Conservation (phyloP, 2,888 invertebrate species). For the Rhingia rostrata region DNA sequence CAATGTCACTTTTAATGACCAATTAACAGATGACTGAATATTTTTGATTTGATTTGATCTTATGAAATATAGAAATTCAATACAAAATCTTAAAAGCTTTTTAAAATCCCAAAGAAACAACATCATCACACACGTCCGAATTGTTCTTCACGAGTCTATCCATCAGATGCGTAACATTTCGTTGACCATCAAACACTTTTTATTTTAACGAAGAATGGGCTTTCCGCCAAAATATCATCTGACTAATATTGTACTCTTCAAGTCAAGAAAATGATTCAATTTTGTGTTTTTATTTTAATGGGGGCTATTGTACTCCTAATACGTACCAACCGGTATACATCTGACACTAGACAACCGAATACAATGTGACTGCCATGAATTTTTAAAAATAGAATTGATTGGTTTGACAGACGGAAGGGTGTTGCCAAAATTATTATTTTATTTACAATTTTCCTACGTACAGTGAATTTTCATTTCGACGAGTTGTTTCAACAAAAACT, state of each 20-base stretch:
- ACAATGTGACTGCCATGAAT: background rate
- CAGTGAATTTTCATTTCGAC: background rate
- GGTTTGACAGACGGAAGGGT: slow-evolving; percentile 18
- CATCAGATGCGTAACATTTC: too few relatives aligned
- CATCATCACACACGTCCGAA: too few relatives aligned
- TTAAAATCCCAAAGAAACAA: too few relatives aligned
- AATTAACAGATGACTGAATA: too few relatives aligned
- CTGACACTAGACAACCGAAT: background rate
- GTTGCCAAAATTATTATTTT: slow-evolving; percentile 21
- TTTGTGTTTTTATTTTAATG: background rate
- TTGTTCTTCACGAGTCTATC: too few relatives aligned
- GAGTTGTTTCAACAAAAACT: background rate
- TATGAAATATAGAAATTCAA: too few relatives aligned
- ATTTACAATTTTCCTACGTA: background rate
- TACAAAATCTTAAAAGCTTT: too few relatives aligned
- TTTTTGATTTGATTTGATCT: too few relatives aligned
- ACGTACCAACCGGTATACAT: background rate
- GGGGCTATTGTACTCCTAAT: background rate
- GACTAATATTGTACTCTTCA: too few relatives aligned
- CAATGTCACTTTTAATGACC: too few relatives aligned
- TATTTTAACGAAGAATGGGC: background rate
- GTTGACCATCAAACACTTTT: background rate
- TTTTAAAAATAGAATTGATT: slow-evolving; percentile 29
- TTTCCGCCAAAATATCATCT: background rate
- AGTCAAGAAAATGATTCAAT: background rate